These are phyloP conservation scores for Aleiodes sp. DNA, from an alignment of 1,140 invertebrate genomes.

Conservation along the genomic window DNA sequence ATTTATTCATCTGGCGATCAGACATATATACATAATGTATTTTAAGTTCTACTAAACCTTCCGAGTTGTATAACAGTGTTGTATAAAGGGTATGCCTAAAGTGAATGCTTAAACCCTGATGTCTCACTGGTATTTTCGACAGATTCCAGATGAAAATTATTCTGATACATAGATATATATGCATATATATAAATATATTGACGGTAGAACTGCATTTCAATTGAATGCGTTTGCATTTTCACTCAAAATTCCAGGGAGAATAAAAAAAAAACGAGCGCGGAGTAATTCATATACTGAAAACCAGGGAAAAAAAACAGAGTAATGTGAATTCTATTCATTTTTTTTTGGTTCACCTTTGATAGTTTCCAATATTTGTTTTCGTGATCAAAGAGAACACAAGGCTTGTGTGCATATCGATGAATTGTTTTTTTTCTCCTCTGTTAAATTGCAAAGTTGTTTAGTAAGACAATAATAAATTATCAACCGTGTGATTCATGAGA, in stretches of 20 bases:
- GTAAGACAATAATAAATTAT: not conserved
- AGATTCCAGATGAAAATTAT: conserved; percentile 6
- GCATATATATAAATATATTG: not conserved
- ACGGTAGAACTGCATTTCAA: too few relatives aligned
- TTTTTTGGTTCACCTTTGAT: not conserved
- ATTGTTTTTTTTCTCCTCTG: not conserved
- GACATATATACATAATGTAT: conserved; percentile 10
- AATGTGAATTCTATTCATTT: too few relatives aligned
- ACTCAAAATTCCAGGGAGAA: not conserved
- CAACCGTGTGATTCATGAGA: not conserved
- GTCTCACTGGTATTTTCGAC: not conserved
- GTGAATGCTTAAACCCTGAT: not conserved
- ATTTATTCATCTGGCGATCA: conserved; percentile 13
- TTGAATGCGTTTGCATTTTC: conserved; percentile 14
- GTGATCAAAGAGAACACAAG: not conserved
- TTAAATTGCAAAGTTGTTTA: not conserved
- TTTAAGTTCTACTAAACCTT: conserved; percentile 6
- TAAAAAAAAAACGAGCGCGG: too few relatives aligned
- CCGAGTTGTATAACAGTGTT: not conserved
- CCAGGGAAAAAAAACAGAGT: too few relatives aligned
- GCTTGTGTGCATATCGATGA: not conserved
- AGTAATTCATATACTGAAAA: too few relatives aligned
- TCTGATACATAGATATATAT: not conserved
- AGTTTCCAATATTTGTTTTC: not conserved
- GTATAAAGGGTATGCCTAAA: not conserved